Percentiles rank a stretch among this genome's conserved stretches.
phyloP scores from a whole-genome alignment of 2,113 vertebrate species.

The Burhinus oedicnemus region DNA sequence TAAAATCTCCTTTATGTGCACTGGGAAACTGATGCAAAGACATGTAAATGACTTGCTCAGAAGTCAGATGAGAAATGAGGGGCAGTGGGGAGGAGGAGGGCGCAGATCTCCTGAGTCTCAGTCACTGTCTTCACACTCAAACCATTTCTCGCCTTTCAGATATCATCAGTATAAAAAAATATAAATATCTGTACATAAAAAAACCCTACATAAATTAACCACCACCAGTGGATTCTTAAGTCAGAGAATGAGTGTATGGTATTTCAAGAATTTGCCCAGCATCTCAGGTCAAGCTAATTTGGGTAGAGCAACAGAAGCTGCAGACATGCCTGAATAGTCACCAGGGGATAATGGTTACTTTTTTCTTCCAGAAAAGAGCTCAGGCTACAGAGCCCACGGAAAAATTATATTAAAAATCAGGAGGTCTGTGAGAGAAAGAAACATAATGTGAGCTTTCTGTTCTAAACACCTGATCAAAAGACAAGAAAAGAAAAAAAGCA shows the following conservation, averaged over 20 bases:
- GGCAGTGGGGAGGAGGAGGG: neutral
- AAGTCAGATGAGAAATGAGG: neutral
- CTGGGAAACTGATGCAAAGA: neutral
- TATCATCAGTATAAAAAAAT: neutral
- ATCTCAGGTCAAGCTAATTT: conserved; percentile 5
- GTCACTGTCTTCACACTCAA: neutral
- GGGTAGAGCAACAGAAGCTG: conserved; percentile 5
- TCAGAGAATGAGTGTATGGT: neutral
- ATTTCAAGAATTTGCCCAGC: conserved; percentile 1
- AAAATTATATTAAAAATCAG: conserved; percentile 43
- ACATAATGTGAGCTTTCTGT: neutral
- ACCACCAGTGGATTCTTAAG: neutral
- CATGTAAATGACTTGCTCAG: neutral
- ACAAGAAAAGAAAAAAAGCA: neutral
- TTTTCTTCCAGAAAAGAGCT: conserved; percentile 18
- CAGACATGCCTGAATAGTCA: conserved; percentile 16
- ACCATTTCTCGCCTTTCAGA: neutral
- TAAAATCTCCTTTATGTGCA: neutral
- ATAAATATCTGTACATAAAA: neutral
- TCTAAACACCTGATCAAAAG: conserved; percentile 33
- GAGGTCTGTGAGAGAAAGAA: conserved; percentile 30
- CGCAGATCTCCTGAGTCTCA: neutral
- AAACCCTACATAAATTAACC: neutral
- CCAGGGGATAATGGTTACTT: neutral
- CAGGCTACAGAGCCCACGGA: conserved; percentile 5